Conservation (phyloP, 2,797 vertebrate genomes). For the Allobates femoralis region DNA sequence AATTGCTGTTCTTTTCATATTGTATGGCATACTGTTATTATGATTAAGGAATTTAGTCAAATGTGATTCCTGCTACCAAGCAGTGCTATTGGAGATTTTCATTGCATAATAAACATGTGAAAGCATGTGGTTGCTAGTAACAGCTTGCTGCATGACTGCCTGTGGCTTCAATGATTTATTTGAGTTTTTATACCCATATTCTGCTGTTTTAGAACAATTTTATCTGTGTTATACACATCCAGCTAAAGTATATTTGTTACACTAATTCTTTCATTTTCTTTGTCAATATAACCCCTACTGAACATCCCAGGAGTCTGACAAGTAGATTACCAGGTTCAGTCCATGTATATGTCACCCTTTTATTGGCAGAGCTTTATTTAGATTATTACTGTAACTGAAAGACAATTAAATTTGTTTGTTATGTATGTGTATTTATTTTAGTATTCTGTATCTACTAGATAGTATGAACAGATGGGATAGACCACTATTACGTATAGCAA, state of each 20-base stretch:
- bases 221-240: slow-evolving; percentile 31
- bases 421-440: neutral
- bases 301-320: slow-evolving; percentile 39
- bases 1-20: slow-evolving; percentile 3
- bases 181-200: slow-evolving; percentile 42
- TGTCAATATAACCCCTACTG: slow-evolving; percentile 28
- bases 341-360: slow-evolving; percentile 31
- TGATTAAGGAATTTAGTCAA: slow-evolving; percentile 38
- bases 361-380: slow-evolving; percentile 21
- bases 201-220: slow-evolving; percentile 43
- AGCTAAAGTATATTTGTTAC: slow-evolving; percentile 46
- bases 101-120: slow-evolving; percentile 53
- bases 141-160: slow-evolving; percentile 50
- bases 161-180: slow-evolving; percentile 58
- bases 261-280: slow-evolving; percentile 53
- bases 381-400: neutral
- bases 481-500: too few species aligned
- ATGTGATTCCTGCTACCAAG: slow-evolving; percentile 29
- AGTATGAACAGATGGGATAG: too few species aligned
- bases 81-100: slow-evolving; percentile 28
- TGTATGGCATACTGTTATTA: slow-evolving; percentile 27
- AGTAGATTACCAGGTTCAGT: slow-evolving; percentile 13
- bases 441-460: neutral
- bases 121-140: slow-evolving; percentile 47
- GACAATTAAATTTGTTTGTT: neutral